phyloP scores from a whole-genome alignment of 2,797 vertebrate genomes.

The Amblyraja radiata region DNA sequence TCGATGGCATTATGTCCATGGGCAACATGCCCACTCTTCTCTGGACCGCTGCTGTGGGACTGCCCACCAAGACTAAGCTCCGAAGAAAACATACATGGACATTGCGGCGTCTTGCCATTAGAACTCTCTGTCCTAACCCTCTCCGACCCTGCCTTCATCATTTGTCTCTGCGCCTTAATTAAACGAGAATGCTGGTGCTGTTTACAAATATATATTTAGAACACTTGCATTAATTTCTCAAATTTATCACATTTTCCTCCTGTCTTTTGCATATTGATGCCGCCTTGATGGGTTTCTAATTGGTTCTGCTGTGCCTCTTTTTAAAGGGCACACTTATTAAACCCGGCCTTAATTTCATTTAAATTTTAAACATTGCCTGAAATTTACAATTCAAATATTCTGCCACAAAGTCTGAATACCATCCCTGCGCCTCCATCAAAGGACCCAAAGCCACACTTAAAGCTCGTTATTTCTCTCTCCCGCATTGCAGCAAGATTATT shows the following conservation, averaged over 20 bases:
- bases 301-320: background rate
- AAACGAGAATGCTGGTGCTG: background rate
- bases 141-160: background rate
- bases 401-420: background rate
- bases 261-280: background rate
- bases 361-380: background rate
- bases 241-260: background rate
- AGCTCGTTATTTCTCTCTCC: background rate
- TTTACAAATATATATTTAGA: background rate
- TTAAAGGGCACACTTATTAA: constrained; percentile 7
- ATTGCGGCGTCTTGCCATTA: too few relatives aligned
- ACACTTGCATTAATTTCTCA: constrained; percentile 13
- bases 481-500: background rate
- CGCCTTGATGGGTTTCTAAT: background rate
- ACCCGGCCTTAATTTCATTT: background rate
- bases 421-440: background rate
- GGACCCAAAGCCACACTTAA: background rate
- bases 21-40: too few relatives aligned
- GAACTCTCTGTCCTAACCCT: background rate
- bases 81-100: background rate
- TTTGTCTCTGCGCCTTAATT: background rate
- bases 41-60: background rate
- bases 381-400: constrained; percentile 18
- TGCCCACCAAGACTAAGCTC: background rate
- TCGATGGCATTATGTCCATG: too few relatives aligned